These are phyloP conservation scores for Sardina pilchardus DNA, from an alignment of 2,113 vertebrate species.

Conservation along the genomic window DNA sequence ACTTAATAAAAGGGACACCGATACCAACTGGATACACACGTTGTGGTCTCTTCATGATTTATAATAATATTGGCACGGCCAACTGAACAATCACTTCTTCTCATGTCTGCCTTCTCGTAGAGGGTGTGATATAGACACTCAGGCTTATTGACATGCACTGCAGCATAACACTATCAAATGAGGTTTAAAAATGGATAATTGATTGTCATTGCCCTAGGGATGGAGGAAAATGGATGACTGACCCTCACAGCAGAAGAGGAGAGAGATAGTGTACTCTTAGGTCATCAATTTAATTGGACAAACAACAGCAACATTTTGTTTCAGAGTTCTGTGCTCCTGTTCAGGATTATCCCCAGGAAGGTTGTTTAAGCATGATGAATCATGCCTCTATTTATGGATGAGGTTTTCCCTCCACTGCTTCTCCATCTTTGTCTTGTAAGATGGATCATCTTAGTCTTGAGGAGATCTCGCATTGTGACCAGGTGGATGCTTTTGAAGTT, in stretches of 20 bases:
- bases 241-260: not conserved
- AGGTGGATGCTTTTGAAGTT: not conserved
- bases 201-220: conserved; percentile 21
- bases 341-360: not conserved
- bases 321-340: not conserved
- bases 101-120: not conserved
- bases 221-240: not conserved
- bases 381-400: not conserved
- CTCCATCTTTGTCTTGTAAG: not conserved
- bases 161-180: conserved; percentile 13
- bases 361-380: not conserved
- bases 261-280: conserved; percentile 23
- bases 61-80: too few species aligned
- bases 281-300: not conserved
- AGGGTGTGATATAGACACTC: not conserved
- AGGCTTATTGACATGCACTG: not conserved
- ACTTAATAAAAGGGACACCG: too few species aligned
- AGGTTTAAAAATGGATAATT: conserved; percentile 15
- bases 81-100: too few species aligned
- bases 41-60: too few species aligned
- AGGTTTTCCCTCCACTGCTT: not conserved
- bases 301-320: conserved; percentile 22
- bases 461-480: not conserved
- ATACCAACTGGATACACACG: too few species aligned
- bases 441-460: not conserved